Base-by-base conservation (phyloP, 2,888 invertebrate species). In the Cremastobaeus sp. region DNA sequence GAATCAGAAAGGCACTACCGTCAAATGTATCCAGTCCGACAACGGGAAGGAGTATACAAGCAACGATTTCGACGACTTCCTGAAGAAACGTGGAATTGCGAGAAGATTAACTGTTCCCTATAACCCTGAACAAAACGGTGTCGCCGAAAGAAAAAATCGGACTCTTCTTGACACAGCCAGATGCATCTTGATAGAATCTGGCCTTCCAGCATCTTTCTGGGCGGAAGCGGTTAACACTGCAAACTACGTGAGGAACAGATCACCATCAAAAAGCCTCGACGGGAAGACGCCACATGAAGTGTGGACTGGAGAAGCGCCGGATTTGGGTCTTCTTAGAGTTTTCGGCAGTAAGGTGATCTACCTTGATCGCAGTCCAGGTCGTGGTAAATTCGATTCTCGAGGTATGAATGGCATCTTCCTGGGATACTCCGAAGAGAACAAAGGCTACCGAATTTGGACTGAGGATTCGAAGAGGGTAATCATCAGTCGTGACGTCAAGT, bases 21-120 rank as follows among this genome's bases (percentile, higher is more conserved):
- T 79, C 2, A 78, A 78, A 48, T 45, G n/a, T 12, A 30, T 81
- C 1, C 77, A 76, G 15, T 47, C 59, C 1, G 47, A 59, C 35
- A 59, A 59, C 25, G 59, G 59, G 21, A 20, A 35, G 3, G 39
- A 47, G 14, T 59, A 14, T 25, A 17, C n/a, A 3, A 39, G 28
- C 11, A 21, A 8, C 8, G 32, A 39, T 14, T 21, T 48, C 9
- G 18, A 60, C 32, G 47, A 34, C 4, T 60, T 37, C 3, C 12
- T 48, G 14, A 35, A 47, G 28, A 25, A 12, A 9, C 47, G 39
- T 9, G 48, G 60, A 37, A 60, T 48, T 6, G 30, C 43, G n/a
- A 9, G 43, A 21, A 11, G 43, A 6, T 12, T 43, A n/a, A 54
- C 54, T 2, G 54, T 54, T 1, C 54, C 54, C n/a, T 12, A 35